Conservation (phyloP, 2,113 vertebrate species). For the Hypocryptadius cinnamomeus region DNA sequence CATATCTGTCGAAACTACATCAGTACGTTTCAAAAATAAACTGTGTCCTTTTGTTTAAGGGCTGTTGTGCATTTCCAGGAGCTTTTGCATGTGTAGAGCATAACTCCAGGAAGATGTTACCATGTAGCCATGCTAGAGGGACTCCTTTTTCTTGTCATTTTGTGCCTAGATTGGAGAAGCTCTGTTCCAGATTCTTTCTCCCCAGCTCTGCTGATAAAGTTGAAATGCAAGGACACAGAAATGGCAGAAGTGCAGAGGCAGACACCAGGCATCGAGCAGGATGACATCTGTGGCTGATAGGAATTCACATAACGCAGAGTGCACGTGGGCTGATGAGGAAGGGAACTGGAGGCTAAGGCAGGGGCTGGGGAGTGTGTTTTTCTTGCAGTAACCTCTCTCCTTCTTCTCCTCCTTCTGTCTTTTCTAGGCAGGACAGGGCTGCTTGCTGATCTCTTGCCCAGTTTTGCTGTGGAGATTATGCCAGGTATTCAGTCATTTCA, state of each 20-base stretch:
- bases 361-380: conserved; percentile 45
- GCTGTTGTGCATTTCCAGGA: not conserved
- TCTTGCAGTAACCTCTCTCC: conserved; percentile 69
- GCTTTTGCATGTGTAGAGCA: not conserved
- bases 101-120: not conserved
- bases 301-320: not conserved
- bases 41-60: not conserved
- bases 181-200: not conserved
- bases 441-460: conserved; percentile 95
- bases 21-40: not conserved
- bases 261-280: not conserved
- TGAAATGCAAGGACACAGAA: conserved; percentile 27
- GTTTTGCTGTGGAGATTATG: conserved; percentile 98
- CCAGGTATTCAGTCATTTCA: conserved; percentile 87
- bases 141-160: not conserved
- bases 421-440: conserved; percentile 97
- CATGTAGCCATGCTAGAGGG: not conserved
- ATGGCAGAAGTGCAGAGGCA: not conserved
- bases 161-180: not conserved
- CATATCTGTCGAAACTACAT: not conserved
- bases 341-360: not conserved
- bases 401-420: conserved; percentile 75
- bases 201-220: not conserved
- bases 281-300: not conserved
- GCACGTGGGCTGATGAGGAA: not conserved